These are phyloP conservation scores for Motacilla alba DNA, from an alignment of 2,113 vertebrate species.

Conservation along the genomic window DNA sequence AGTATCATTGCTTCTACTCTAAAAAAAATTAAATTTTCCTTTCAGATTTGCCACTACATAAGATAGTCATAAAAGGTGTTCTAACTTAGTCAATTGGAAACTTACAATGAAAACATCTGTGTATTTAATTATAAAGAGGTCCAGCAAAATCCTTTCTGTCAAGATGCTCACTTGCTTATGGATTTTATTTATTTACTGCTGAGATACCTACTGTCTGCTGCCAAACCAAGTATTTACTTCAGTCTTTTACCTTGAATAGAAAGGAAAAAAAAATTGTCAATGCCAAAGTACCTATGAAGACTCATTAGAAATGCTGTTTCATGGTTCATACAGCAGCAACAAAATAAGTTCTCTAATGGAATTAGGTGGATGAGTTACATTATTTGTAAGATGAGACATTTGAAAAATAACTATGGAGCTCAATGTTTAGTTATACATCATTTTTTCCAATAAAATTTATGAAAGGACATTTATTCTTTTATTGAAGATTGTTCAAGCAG, in stretches of 20 bases:
- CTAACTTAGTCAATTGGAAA: background rate
- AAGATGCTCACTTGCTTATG: background rate
- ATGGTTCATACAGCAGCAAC: background rate
- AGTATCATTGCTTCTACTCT: background rate
- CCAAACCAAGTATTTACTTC: background rate
- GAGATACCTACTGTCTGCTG: background rate
- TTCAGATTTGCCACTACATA: background rate
- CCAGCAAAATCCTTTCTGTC: background rate
- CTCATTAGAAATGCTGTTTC: background rate
- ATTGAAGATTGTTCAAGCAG: background rate
- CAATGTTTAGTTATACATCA: background rate
- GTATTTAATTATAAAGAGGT: background rate
- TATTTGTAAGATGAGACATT: background rate
- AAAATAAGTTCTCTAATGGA: background rate
- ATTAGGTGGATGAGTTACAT: background rate
- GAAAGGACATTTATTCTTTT: background rate
- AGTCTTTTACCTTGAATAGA: background rate
- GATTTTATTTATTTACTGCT: background rate
- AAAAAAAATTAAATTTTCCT: background rate
- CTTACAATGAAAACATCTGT: background rate
- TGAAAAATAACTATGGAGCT: background rate
- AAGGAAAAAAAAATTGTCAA: background rate
- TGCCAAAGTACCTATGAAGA: background rate
- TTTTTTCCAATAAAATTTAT: background rate
- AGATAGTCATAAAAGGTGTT: background rate